Conservation (phyloP, 2,888 invertebrate genomes). For the Limnephilus rhombicus region DNA sequence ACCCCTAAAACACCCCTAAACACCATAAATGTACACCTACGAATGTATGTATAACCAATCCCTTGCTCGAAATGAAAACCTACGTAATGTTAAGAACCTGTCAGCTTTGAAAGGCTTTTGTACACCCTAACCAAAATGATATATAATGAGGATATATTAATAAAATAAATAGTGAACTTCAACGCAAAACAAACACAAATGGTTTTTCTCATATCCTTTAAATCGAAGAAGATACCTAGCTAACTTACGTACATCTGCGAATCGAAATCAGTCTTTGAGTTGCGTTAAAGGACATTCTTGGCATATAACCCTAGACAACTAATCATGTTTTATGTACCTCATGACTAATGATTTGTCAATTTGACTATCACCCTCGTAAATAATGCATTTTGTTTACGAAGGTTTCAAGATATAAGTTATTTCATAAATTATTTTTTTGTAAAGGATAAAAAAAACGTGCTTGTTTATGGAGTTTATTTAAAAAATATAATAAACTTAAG, state of each 20-base stretch:
- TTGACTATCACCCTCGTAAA: no score
- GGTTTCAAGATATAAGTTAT: no score
- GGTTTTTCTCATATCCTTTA: background rate
- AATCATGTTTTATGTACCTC: no score
- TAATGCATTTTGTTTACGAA: no score
- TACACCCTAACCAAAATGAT: background rate
- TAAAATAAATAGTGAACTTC: background rate
- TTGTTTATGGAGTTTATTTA: no score
- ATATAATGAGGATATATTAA: no score
- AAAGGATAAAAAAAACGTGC: no score
- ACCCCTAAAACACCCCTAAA: background rate
- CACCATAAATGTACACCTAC: background rate
- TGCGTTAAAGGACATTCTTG: constrained; percentile 14
- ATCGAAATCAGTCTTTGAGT: background rate
- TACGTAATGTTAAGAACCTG: background rate
- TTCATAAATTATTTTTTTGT: no score
- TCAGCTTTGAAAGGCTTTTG: constrained; percentile 45
- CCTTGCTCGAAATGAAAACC: constrained; percentile 17
- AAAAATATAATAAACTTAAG: no score
- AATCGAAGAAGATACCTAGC: background rate
- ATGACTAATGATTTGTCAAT: no score
- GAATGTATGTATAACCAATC: background rate
- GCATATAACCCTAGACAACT: background rate
- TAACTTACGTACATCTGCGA: background rate
- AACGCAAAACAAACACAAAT: background rate